Evolutionary conservation across 2,113 vertebrate genomes (phyloP).

Genomic region (Pollachius pollachius): DNA sequence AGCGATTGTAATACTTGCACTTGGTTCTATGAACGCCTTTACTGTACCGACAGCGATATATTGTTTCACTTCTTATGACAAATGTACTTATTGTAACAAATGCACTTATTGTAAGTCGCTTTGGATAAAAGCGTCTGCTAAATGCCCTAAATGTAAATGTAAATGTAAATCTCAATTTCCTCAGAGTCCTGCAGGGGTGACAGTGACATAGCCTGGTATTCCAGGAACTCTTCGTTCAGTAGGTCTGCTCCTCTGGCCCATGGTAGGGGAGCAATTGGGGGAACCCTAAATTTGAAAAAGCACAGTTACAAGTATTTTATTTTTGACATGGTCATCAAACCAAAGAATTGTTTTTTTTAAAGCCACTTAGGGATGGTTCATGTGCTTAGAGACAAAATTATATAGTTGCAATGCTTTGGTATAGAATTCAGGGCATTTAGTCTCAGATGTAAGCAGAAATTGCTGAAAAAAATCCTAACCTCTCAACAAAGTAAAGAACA

Average conservation of each 20-base stretch:
- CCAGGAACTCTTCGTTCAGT: not conserved
- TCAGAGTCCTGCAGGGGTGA: not conserved
- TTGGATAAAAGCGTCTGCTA: too few species aligned
- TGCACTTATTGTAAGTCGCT: too few species aligned
- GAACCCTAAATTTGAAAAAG: constrained; percentile 19
- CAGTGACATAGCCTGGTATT: constrained; percentile 6
- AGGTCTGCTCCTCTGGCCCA: constrained; percentile 20
- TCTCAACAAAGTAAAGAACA: constrained; percentile 3
- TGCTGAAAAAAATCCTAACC: constrained; percentile 3
- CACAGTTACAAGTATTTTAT: constrained; percentile 6
- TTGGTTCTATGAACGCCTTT: too few species aligned
- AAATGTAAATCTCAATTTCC: too few species aligned
- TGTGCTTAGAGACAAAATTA: not conserved
- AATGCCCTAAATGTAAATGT: too few species aligned
- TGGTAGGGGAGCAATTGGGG: constrained; percentile 22
- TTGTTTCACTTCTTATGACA: too few species aligned
- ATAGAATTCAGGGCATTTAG: not conserved
- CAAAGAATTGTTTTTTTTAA: not conserved
- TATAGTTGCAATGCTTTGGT: not conserved
- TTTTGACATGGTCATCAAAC: not conserved
- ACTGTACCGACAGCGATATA: too few species aligned
- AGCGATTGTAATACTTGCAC: too few species aligned
- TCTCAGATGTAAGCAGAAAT: constrained; percentile 6
- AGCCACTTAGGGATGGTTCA: constrained; percentile 1
- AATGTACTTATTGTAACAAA: too few species aligned